Base-by-base conservation (phyloP, 2,797 vertebrate species). In the Gymnothorax reevesii region DNA sequence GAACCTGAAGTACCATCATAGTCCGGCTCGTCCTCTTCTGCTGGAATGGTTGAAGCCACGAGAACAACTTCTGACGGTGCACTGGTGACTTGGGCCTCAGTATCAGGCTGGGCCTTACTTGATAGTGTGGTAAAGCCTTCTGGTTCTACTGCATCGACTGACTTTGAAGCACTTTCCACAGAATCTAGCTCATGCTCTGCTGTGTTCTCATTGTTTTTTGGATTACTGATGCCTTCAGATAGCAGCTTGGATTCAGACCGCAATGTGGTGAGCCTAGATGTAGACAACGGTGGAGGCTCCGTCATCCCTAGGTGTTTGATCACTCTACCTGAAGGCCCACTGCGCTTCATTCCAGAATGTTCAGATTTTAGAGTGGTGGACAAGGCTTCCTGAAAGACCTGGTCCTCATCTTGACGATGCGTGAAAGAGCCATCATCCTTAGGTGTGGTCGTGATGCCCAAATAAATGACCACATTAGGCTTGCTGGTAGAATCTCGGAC, bases 371-470 rank as follows among this genome's bases (percentile, higher is more conserved):
- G 82, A 86, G 86, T 85, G 87, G 86, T 57, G 86, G 86, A 75
- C 17, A 91, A 93, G 92, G 96, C 62, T 85, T 86, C 83, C 69
- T 54, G 64, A 85, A 75, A 75, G 12, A 85, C 42, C 33, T 82
- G 42, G 55, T 88, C 83, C 66, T 73, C 79, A 7, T 84, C 55
- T n/a, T 87, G 62, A 9, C 85, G 75, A 82, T 85, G 27, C 49
- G 86, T 87, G 62, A 82, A 33, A 55, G 89, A 88, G 57, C 86
- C 52, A n/a, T 79, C 80, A 83, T 79, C 9, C 87, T 82, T 75
- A 2, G 89, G 60, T 33, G 55, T 49, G 54, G 86, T 25, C 0
- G 88, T 88, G 79, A 85, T 86, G 77, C 57, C 85, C 69, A 87
- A 85, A 2, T 86, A 55, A 83, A 87, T 75, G 9, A 75, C 77